Percentiles rank a stretch among this genome's conserved stretches.
Evolutionary conservation across 2,797 vertebrate species (phyloP).

Genomic region (Triplophysa yarkandensis): DNA sequence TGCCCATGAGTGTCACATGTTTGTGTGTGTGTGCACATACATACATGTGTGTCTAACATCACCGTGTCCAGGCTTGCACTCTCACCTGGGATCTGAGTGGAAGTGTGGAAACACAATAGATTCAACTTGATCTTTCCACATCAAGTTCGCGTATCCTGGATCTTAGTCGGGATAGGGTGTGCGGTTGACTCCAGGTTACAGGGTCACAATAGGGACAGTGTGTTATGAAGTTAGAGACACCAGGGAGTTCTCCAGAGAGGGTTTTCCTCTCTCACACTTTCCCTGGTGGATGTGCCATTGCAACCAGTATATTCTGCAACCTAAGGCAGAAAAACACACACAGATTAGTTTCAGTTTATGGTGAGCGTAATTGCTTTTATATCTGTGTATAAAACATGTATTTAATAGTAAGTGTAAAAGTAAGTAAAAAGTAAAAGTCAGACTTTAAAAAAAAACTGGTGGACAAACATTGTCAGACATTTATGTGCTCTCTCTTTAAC

Average conservation of each 20-base stretch:
- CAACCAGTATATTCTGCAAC: constrained; percentile 26
- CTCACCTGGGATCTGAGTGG: constrained; percentile 37
- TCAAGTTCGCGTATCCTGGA: neutral
- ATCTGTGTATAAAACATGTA: neutral
- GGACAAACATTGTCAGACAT: constrained; percentile 53
- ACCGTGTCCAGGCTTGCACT: constrained; percentile 52
- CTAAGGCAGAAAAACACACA: constrained; percentile 39
- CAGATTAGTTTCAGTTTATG: neutral
- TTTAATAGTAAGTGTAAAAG: neutral
- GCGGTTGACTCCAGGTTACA: constrained; percentile 34
- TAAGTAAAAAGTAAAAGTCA: no score
- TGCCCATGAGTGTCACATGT: constrained; percentile 30
- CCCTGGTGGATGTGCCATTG: constrained; percentile 22
- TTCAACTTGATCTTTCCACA: constrained; percentile 33
- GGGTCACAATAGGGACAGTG: constrained; percentile 39
- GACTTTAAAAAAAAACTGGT: constrained; percentile 49
- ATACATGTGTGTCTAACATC: constrained; percentile 40
- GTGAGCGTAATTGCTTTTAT: neutral
- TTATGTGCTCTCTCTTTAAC: constrained; percentile 42
- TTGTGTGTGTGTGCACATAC: constrained; percentile 37
- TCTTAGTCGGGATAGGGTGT: constrained; percentile 12
- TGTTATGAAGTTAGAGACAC: constrained; percentile 39
- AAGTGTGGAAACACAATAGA: constrained; percentile 25
- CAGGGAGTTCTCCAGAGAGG: constrained; percentile 42
- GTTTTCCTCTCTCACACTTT: constrained; percentile 45